Percentiles rank a stretch among this genome's conserved stretches.
Evolutionary conservation across 2,113 vertebrate genomes (phyloP).

Genomic region (Seriola quinqueradiata): DNA sequence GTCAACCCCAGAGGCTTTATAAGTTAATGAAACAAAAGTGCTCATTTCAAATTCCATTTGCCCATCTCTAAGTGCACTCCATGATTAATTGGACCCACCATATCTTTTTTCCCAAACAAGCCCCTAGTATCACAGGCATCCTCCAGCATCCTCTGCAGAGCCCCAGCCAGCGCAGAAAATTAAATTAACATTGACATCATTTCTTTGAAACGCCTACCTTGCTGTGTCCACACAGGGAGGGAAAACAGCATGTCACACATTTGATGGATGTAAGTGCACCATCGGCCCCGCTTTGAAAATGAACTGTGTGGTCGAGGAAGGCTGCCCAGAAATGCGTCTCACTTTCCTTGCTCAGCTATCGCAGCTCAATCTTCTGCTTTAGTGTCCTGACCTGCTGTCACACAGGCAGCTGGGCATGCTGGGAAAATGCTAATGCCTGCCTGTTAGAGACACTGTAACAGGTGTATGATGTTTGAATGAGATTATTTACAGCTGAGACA

Average conservation of each 20-base stretch:
- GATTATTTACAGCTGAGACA: background rate
- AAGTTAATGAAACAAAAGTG: conserved; percentile 72
- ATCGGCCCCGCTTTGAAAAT: conserved; percentile 15
- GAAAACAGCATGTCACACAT: conserved; percentile 2
- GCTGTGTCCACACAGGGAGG: conserved; percentile 7
- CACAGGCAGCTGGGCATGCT: background rate
- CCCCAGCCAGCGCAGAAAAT: conserved; percentile 36
- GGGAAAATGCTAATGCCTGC: background rate
- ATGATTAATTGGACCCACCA: conserved; percentile 52
- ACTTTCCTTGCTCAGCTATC: conserved; percentile 9
- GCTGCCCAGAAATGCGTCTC: background rate
- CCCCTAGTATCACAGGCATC: conserved; percentile 25
- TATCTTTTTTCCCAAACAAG: conserved; percentile 35
- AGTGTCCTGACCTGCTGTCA: background rate
- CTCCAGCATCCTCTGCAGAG: conserved; percentile 31
- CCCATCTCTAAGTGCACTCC: conserved; percentile 54
- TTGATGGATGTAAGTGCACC: conserved; percentile 54
- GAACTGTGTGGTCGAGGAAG: conserved; percentile 15
- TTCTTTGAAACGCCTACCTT: conserved; percentile 51
- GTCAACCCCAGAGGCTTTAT: conserved; percentile 47
- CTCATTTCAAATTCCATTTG: conserved; percentile 73
- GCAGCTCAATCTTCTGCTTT: background rate
- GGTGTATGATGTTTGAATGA: background rate
- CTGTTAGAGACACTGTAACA: background rate
- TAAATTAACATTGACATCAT: conserved; percentile 61